Base-by-base conservation (phyloP, 2,888 invertebrate species). In the Eupithecia pulchellata region DNA sequence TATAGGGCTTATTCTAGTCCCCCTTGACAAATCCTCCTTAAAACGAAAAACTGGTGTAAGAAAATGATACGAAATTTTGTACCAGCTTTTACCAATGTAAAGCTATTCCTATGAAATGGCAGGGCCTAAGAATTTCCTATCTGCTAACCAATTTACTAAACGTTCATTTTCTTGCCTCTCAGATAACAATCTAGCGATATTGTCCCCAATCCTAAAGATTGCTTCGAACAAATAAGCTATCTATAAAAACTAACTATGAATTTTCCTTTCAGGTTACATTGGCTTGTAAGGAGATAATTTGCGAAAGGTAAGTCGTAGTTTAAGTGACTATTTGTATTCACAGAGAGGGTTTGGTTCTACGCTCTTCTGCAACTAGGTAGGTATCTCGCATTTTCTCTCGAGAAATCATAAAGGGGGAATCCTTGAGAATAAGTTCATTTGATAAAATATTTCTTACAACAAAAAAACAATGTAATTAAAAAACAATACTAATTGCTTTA, bases 211-310 rank as follows among this genome's bases (percentile, higher is more conserved):
- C 76, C 70, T 69, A 71, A 84, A 81, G 77, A 81, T 83, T 80
- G 76, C 74, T 70, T 81, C 74, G 79, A 84, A 84, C 83, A 82
- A 82, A 85, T 86, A 87, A 87, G 77, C 83, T 82, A 81, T 82
- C 78, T 83, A 81, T 83, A 76, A 75, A 71, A 76, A 58, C 72
- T 73, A 73, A 77, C 76, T 73, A 77, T 76, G 83, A 85, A 87
- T 85, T 84, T 89, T 90, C 85, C 88, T 92, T 87, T 77, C 91
- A 93, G 92, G 86, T 92, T 89, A 82, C 89, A 86, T 87, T 86
- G 87, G 86, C 86, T 88, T 86, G 83, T 85, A 84, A 83, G 78
- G 81, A 87, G 88, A 91, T 92, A 88, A 93, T 91, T 92, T 91
- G 91, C 90, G 84, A 89, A 89, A 90, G 91, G 92, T 91, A 89